Evolutionary conservation across 2,113 vertebrate species (phyloP).

Genomic region (Pachyramphus minor): DNA sequence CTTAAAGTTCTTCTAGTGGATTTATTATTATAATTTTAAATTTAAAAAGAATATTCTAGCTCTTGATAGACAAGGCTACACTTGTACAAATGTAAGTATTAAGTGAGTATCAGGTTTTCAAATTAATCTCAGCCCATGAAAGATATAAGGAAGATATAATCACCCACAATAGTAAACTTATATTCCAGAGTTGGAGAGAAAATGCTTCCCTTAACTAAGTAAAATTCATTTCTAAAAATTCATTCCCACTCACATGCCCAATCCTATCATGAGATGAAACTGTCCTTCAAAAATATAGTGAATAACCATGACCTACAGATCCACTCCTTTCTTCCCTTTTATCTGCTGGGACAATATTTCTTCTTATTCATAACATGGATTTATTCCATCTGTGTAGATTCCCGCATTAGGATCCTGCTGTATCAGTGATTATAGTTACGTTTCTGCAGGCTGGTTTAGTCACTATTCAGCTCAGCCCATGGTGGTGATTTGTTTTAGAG

Average conservation of each 20-base stretch:
- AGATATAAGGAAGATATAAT: background rate
- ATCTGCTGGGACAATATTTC: background rate
- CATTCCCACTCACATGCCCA: background rate
- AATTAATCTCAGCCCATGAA: background rate
- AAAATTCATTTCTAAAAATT: background rate
- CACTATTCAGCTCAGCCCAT: background rate
- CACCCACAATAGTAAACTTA: background rate
- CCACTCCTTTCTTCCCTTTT: fast-evolving
- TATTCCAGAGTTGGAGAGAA: background rate
- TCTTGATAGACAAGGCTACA: background rate
- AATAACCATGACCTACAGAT: background rate
- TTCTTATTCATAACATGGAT: background rate
- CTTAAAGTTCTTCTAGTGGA: background rate
- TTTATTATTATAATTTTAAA: background rate
- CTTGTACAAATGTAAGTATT: background rate
- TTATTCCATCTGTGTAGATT: background rate
- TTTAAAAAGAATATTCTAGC: background rate
- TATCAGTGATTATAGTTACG: fast-evolving
- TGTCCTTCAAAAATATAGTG: background rate
- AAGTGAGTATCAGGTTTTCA: background rate
- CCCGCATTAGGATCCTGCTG: background rate
- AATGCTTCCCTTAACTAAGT: background rate
- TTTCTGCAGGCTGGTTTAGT: background rate
- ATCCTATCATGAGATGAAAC: background rate
- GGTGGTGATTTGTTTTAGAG: background rate